Base-by-base conservation (phyloP, 2,797 vertebrate genomes). In the Sebastiscus albofasciatus region DNA sequence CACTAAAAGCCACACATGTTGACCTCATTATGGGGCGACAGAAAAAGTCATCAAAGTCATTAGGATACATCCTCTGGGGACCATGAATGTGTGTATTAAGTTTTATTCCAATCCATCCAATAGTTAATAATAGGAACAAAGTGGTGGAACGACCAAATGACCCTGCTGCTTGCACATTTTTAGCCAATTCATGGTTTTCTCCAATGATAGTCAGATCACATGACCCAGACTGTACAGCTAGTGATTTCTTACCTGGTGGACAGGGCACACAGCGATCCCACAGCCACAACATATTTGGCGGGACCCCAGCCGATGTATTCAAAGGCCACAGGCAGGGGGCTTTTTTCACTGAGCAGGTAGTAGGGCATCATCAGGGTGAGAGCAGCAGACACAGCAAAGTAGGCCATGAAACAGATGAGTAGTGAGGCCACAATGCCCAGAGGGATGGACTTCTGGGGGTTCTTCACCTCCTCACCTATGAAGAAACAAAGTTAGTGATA, bases 301-400 rank as follows among this genome's bases (percentile, higher is more conserved):
- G 95, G 90, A 52, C 39, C 94, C 97, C 97, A 98, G 59, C 94
- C 95, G 8, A 97, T 58, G 6, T 97, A 93, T 0, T 95, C 73
- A 69, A 97, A 98, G 78, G 97, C 96, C 3, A 79, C 93, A 1
- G 97, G 97, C 64, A 98, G 90, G 0, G 97, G 97, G 87, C 96
- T 98, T 66, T 90, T 93, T 67, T 94, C 74, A 72, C 90, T 93
- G 12, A 98, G 96, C 73, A 95, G 2, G 79, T 97, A 97, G 88
- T 97, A 98, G 1, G 97, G 97, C 96, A 97, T 97, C 96, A 97
- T 97, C 74, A 98, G 87, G 0, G 97, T 98, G 42, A 98, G 96
- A 11, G 96, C 93, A 0, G 97, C 97, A 4, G 97, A 97, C 78
- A 98, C 96, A 0, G 96, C 97, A 1, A 96, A 97, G 87, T 97